Conservation (phyloP, 2,113 vertebrate species). For the Silurus meridionalis region DNA sequence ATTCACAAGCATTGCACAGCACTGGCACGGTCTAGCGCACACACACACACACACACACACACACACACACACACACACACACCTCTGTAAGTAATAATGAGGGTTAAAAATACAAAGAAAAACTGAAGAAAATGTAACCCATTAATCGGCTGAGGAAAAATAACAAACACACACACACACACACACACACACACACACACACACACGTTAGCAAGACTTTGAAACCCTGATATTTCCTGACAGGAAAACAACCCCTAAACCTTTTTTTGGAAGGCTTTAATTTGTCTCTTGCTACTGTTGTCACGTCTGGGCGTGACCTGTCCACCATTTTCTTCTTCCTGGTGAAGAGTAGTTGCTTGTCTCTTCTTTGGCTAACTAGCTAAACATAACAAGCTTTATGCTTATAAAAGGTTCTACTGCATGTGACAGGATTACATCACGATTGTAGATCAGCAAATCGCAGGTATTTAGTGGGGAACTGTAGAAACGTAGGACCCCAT, state of each 20-base stretch:
- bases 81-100: too few species aligned
- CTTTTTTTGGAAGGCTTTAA: not conserved
- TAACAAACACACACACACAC: not conserved
- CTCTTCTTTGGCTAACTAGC: not conserved
- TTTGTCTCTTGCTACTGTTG: not conserved
- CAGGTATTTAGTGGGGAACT: not conserved
- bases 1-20: not conserved
- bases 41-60: not conserved
- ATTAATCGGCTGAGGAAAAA: not conserved
- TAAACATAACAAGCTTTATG: not conserved
- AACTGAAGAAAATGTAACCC: not conserved
- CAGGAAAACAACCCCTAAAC: not conserved
- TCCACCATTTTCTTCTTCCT: not conserved
- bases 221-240: not conserved
- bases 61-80: not conserved
- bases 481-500: not conserved
- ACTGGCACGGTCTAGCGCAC: not conserved
- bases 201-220: not conserved
- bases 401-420: not conserved
- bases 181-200: not conserved
- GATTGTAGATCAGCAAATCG: not conserved
- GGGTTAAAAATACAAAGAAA: not conserved
- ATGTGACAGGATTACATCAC: not conserved
- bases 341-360: not conserved
- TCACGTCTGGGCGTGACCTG: not conserved